Evolutionary conservation across 2,888 invertebrate species (phyloP), one percentile per base, ranked within the genome.

Genomic region (Acanthosepion esculentum): DNA sequence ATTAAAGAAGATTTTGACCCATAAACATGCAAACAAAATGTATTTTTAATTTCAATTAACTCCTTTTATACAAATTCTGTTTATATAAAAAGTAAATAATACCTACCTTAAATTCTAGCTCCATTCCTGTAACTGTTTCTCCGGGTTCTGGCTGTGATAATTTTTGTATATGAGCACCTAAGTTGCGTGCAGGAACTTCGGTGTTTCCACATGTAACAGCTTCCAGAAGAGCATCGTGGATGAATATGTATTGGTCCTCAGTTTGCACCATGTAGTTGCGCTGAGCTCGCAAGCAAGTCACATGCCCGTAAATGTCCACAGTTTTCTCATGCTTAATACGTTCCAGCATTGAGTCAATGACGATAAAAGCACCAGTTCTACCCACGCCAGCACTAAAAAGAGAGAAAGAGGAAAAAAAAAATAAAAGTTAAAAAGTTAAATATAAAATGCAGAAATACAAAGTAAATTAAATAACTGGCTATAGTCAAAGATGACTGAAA

Each of bases 241-340:
- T 99, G 98, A 99, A 99, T 96, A 99, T 99, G 98, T 99, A 99
- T 98, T 99, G 99, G 98, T 99, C 99, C 98, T 99, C 99, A 33
- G 99, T 99, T 96, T 97, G 97, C 55, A 99, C 99, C 99, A 99
- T 99, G 98, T 99, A 99, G 98, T 99, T 99, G 94, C 99, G 98
- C 97, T 99, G 99, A 50, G 99, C 99, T 95, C 99, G 98, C 95
- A 99, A 98, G 97, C 99, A 99, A 29, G 99, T 99, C 91, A 99
- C 99, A 98, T 99, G 99, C 20, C 99, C 99, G 97, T 99, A 99
- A 96, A 99, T 99, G 97, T 99, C 99, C 59, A 99, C 99, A 94
- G 99, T 99, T 97, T 99, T 99, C 97, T 99, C 99, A 97, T 99
- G 99, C 96, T 99, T 98, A 97, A 99, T 99, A 95, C 99, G 98